These are phyloP conservation scores for Microchirus variegatus DNA, from an alignment of 2,797 vertebrate genomes.

Conservation along the genomic window DNA sequence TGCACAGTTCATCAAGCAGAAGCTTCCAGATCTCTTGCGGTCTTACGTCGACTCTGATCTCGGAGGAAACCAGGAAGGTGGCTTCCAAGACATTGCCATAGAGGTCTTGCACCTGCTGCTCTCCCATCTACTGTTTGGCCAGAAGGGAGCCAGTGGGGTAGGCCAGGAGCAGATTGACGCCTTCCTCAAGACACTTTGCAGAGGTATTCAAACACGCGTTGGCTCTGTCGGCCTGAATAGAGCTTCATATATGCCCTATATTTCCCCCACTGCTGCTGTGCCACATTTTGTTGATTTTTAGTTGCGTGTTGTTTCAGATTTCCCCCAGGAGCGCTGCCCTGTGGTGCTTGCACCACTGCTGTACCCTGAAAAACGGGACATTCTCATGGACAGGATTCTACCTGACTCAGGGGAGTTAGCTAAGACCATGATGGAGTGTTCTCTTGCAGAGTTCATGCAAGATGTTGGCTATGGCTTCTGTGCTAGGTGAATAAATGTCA, in stretches of 20 bases:
- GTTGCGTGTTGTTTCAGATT: slow-evolving; percentile 85
- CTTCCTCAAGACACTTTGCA: slow-evolving; percentile 98
- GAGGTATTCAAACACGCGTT: slow-evolving; percentile 82
- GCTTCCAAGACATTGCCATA: slow-evolving; percentile 99
- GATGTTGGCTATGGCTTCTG: slow-evolving; percentile 99
- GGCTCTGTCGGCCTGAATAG: neutral
- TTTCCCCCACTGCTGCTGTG: neutral
- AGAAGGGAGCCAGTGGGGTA: slow-evolving; percentile 98
- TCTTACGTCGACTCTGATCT: slow-evolving; percentile 99
- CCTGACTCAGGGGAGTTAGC: slow-evolving; percentile 99
- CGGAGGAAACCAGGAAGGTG: slow-evolving; percentile 99
- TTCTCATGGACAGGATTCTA: slow-evolving; percentile 99
- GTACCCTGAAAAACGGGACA: slow-evolving; percentile 99
- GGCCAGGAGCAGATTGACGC: slow-evolving; percentile 99
- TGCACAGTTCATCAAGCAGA: slow-evolving; percentile 98
- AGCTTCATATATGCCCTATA: neutral
- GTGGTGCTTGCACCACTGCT: slow-evolving; percentile 99
- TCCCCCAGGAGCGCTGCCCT: slow-evolving; percentile 98
- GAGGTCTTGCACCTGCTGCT: slow-evolving; percentile 99
- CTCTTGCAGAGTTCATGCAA: slow-evolving; percentile 99
- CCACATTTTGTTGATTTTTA: neutral
- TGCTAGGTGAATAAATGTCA: slow-evolving; percentile 83
- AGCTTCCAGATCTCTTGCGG: slow-evolving; percentile 97
- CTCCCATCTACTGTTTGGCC: slow-evolving; percentile 99
- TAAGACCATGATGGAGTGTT: slow-evolving; percentile 99